phyloP scores from a whole-genome alignment of 2,113 vertebrate species.

The Corythoichthys intestinalis region DNA sequence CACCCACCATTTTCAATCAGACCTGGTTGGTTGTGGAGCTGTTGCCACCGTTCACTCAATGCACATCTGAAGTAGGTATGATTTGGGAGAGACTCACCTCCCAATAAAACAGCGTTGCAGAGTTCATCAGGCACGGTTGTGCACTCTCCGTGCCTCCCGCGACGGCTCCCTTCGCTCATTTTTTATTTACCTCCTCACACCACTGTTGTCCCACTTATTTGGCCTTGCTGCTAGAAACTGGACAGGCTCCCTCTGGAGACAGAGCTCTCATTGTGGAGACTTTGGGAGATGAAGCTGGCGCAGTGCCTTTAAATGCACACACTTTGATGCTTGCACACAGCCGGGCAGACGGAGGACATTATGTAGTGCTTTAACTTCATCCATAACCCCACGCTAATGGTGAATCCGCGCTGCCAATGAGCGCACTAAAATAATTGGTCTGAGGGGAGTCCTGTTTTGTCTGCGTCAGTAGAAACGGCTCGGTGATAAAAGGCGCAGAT shows the following conservation, averaged over 20 bases:
- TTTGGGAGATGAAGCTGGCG: constrained; percentile 19
- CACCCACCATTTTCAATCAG: too few species aligned
- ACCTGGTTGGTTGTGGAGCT: constrained; percentile 30
- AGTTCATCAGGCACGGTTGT: constrained; percentile 42
- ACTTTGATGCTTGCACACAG: constrained; percentile 12
- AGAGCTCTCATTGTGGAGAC: constrained; percentile 23
- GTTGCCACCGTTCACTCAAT: constrained; percentile 35
- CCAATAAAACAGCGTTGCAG: constrained; percentile 33
- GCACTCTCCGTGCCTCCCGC: constrained; percentile 23
- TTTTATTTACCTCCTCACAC: constrained; percentile 4
- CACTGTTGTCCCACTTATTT: constrained; percentile 28
- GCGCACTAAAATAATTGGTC: constrained; percentile 68
- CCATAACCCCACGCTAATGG: constrained; percentile 42
- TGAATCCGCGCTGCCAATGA: constrained; percentile 41
- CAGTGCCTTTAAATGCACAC: constrained; percentile 1
- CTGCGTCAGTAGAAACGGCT: constrained; percentile 54
- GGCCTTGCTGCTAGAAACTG: constrained; percentile 23
- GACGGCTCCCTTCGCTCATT: constrained; percentile 18
- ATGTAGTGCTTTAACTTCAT: constrained; percentile 30
- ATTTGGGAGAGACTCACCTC: constrained; percentile 29
- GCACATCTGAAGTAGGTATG: constrained; percentile 46
- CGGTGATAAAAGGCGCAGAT: constrained; percentile 52
- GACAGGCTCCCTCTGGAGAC: constrained; percentile 37
- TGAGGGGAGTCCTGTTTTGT: constrained; percentile 51
- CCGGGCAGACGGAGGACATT: constrained; percentile 16